A percentile compares a stretch with the other conserved stretches of the same genome.
These are phyloP conservation scores for Panzeria rudis DNA, from an alignment of 2,888 invertebrate species.

Conservation along the genomic window DNA sequence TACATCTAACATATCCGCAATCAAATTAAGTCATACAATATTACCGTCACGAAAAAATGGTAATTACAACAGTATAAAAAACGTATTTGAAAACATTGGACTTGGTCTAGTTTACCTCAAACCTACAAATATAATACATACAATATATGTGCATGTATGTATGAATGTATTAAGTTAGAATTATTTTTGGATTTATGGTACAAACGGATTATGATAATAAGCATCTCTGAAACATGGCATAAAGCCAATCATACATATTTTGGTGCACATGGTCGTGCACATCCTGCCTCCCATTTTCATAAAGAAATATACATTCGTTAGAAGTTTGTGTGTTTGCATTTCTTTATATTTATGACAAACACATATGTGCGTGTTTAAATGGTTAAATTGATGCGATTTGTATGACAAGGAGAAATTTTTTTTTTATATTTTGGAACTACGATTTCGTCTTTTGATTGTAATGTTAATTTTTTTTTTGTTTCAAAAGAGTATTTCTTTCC, in stretches of 20 bases:
- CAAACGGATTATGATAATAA: slow-evolving; percentile 81
- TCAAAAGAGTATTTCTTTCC: slow-evolving; percentile 57
- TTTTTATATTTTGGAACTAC: slow-evolving; percentile 26
- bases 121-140: too few species aligned
- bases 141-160: background rate
- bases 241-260: slow-evolving; percentile 19
- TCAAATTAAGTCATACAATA: too few species aligned
- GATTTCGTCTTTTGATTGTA: background rate
- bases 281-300: slow-evolving; percentile 47
- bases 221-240: slow-evolving; percentile 65
- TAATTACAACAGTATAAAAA: too few species aligned
- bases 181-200: slow-evolving; percentile 43
- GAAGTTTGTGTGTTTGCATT: slow-evolving; percentile 65
- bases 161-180: background rate
- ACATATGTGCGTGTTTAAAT: slow-evolving; percentile 74
- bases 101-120: too few species aligned
- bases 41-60: too few species aligned
- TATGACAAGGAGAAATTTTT: slow-evolving; percentile 38
- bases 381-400: slow-evolving; percentile 61
- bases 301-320: slow-evolving; percentile 38
- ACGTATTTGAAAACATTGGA: too few species aligned
- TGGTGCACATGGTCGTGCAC: slow-evolving; percentile 52
- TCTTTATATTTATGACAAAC: slow-evolving; percentile 77
- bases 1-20: too few species aligned
- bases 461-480: slow-evolving; percentile 10